Base-by-base conservation (phyloP, 2,888 invertebrate species). In the Halictus ligatus region DNA sequence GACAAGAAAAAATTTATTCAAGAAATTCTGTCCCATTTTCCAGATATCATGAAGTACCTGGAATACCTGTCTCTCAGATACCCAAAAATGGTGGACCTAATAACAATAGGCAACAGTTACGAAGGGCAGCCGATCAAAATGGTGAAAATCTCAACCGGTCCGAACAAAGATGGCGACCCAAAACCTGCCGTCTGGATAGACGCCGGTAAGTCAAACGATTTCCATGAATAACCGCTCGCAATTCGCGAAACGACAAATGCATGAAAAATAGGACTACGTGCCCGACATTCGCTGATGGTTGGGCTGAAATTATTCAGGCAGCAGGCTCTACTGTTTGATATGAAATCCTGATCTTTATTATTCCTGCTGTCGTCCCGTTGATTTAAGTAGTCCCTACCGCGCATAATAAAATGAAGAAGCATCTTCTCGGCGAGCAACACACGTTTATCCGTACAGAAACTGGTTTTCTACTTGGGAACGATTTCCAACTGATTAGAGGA, bases 141-240 rank as follows among this genome's bases (percentile, higher is more conserved):
- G 69, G 96, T 97, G 0, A 98, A 97, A 96, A 96, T 98, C 74
- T 96, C 96, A 0, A 95, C 95, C 10, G 95, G 95, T 10, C 91
- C 86, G 0, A 94, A 86, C 81, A 94, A 86, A 89, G 91, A 89
- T 83, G 93, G 92, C 87, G 93, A 91, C 91, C 95, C 96, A 91
- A 97, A 97, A 89, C 97, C 97, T 6, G 97, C 97, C 0, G 97
- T 98, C 67, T 98, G 98, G 96, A 96, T 98, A 54, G 98, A 98
- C 92, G 98, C 97, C 15, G 98, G 98, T 95, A 90, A 92, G 87
- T 85, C 12, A n/a, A 60, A 15, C 54, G 29, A 21, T 29, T 58
- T 10, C n/a, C 35, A 15, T 5, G 43, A 40, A 58, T 69, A n/a
- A n/a, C 4, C 15, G 46, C 72, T 54, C 74, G 35, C 64, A n/a